phyloP scores from a whole-genome alignment of 2,113 vertebrate genomes.

The Ceratotherium simum region DNA sequence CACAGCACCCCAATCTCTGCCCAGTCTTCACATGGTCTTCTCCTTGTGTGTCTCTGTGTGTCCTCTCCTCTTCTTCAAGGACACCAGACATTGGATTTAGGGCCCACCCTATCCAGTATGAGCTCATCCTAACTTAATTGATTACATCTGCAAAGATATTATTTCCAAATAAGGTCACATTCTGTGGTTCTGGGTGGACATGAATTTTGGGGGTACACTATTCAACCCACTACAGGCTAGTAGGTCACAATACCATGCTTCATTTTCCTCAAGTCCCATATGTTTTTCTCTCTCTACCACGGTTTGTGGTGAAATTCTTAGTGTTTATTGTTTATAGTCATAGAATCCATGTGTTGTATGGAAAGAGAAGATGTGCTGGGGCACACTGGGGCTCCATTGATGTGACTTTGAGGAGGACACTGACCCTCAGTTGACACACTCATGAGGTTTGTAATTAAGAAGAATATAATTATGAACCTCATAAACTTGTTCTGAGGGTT shows the following conservation, averaged over 20 bases:
- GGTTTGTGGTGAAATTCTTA: not conserved
- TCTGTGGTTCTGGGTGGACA: not conserved
- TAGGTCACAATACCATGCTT: too few relatives aligned
- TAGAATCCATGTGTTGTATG: rapidly evolving
- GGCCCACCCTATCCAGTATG: not conserved
- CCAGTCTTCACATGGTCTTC: not conserved
- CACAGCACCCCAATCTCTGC: not conserved
- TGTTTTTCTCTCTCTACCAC: not conserved
- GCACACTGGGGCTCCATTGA: too few relatives aligned
- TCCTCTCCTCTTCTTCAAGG: not conserved
- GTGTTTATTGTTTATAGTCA: rapidly evolving
- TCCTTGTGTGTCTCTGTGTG: not conserved
- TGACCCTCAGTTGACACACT: not conserved
- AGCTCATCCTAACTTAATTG: not conserved
- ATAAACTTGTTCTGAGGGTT: not conserved
- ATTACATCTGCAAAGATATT: not conserved
- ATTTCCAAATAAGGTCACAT: not conserved
- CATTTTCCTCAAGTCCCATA: rapidly evolving
- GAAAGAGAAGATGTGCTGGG: not conserved
- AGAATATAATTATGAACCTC: not conserved
- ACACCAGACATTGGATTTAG: not conserved
- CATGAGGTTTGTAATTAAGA: not conserved
- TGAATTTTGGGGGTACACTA: not conserved
- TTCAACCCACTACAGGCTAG: too few relatives aligned
- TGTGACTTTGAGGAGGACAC: not conserved